These are phyloP conservation scores for Sebastes steindachneri DNA, from an alignment of 2,797 vertebrate species.

Conservation along the genomic window DNA sequence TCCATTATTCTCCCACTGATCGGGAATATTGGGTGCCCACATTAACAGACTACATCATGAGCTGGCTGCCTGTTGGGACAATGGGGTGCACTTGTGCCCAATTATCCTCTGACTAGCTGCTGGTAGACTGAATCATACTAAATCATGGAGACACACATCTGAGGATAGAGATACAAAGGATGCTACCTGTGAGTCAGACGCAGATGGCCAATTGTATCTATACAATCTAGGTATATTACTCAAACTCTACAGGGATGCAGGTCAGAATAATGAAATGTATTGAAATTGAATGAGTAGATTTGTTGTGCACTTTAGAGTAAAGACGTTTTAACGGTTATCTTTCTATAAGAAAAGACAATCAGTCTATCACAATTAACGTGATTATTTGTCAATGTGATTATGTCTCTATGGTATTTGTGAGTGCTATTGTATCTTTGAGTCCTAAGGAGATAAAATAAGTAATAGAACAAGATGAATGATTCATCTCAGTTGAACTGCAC, in stretches of 20 bases:
- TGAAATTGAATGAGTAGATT: neutral
- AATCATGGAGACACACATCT: slow-evolving; percentile 29
- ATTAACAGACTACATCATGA: slow-evolving; percentile 46
- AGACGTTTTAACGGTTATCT: neutral
- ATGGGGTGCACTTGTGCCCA: slow-evolving; percentile 59
- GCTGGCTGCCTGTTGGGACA: slow-evolving; percentile 48
- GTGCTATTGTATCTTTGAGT: neutral
- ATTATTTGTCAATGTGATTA: neutral
- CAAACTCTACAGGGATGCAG: slow-evolving; percentile 2
- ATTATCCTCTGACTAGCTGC: slow-evolving; percentile 64
- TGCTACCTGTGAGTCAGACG: slow-evolving; percentile 37
- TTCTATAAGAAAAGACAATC: neutral
- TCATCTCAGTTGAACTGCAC: neutral
- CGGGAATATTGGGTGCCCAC: slow-evolving; percentile 32
- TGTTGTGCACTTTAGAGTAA: neutral
- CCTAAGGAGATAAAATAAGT: neutral
- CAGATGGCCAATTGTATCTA: slow-evolving; percentile 7
- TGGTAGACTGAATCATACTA: slow-evolving; percentile 44
- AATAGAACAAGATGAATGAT: neutral
- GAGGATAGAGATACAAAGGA: neutral
- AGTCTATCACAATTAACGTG: neutral
- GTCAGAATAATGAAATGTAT: neutral
- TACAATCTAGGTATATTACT: neutral
- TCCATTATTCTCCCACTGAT: slow-evolving; percentile 28
- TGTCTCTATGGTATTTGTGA: neutral